Evolutionary conservation across 2,797 vertebrate species (phyloP).

Genomic region (Ibycter americanus): DNA sequence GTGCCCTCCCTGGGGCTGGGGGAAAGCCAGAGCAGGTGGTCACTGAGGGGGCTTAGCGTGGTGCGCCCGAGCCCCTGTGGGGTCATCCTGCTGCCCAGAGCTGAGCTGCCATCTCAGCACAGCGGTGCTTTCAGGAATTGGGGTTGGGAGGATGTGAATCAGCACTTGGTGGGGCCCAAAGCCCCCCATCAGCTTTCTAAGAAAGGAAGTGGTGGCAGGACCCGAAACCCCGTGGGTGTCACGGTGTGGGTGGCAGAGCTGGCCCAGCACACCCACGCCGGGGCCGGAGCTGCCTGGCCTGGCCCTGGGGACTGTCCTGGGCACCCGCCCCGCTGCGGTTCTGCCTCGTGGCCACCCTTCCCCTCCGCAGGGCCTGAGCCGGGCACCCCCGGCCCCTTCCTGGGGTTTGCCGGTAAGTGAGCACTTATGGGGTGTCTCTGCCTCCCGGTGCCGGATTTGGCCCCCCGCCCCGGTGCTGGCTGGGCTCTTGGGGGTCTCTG

Average conservation of each 20-base stretch:
- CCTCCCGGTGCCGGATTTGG: neutral
- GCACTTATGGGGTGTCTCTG: accelerated
- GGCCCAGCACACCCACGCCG: neutral
- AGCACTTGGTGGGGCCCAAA: neutral
- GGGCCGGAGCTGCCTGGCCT: accelerated
- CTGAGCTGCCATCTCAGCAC: neutral
- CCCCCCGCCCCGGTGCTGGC: accelerated
- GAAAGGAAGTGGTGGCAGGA: conserved; percentile 38
- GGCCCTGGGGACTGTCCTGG: neutral
- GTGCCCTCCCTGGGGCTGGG: accelerated
- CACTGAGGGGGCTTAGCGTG: accelerated
- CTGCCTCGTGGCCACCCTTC: neutral
- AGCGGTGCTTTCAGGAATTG: neutral
- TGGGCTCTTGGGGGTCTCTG: neutral
- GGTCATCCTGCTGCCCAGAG: accelerated
- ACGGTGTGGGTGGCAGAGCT: neutral
- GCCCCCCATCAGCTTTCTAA: neutral
- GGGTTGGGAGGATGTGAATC: neutral
- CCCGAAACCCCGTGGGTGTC: neutral
- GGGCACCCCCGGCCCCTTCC: neutral
- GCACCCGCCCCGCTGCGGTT: accelerated
- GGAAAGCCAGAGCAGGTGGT: accelerated
- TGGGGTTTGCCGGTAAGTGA: accelerated
- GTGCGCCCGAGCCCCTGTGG: accelerated
- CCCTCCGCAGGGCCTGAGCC: accelerated